A percentile compares a stretch with the other conserved stretches of the same genome.
These are phyloP conservation scores for Drosophila neocordata DNA, from an alignment of 1,140 invertebrate species.

Conservation along the genomic window DNA sequence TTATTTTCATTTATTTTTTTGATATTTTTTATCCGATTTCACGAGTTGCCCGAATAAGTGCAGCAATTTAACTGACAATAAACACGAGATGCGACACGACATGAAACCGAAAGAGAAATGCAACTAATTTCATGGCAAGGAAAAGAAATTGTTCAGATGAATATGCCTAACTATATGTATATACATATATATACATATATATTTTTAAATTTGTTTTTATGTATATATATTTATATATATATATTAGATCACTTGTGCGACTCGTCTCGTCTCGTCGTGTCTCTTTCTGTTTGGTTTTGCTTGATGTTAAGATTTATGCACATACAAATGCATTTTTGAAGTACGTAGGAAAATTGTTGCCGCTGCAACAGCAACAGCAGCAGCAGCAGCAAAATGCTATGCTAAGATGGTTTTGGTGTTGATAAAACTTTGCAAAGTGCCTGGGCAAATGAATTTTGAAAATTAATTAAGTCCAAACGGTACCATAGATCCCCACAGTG, in stretches of 20 bases:
- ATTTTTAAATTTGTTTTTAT: conserved; percentile 26
- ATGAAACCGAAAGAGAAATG: conserved; percentile 41
- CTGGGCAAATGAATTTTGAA: conserved; percentile 32
- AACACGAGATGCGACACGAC: conserved; percentile 29
- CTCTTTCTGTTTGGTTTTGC: conserved; percentile 34
- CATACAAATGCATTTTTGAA: conserved; percentile 12
- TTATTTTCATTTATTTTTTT: background rate
- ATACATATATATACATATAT: conserved; percentile 6
- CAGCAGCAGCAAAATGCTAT: conserved; percentile 24
- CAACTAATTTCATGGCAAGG: conserved; percentile 40
- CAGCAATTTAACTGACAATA: conserved; percentile 60
- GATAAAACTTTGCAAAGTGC: conserved; percentile 47
- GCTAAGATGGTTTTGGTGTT: conserved; percentile 25
- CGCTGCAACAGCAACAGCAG: background rate
- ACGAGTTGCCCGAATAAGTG: conserved; percentile 50
- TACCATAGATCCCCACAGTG: background rate
- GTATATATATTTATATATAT: conserved; percentile 32
- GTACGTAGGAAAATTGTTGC: conserved; percentile 2
- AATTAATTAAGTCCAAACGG: conserved; percentile 51
- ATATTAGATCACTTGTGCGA: conserved; percentile 52
- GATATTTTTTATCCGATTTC: conserved; percentile 22
- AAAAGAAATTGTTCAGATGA: conserved; percentile 51
- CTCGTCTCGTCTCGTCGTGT: conserved; percentile 31
- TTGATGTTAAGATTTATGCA: conserved; percentile 9
- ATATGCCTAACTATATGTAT: conserved; percentile 29